These are phyloP conservation scores for Megastigmus dorsalis DNA, from an alignment of 2,888 invertebrate genomes.

Conservation along the genomic window DNA sequence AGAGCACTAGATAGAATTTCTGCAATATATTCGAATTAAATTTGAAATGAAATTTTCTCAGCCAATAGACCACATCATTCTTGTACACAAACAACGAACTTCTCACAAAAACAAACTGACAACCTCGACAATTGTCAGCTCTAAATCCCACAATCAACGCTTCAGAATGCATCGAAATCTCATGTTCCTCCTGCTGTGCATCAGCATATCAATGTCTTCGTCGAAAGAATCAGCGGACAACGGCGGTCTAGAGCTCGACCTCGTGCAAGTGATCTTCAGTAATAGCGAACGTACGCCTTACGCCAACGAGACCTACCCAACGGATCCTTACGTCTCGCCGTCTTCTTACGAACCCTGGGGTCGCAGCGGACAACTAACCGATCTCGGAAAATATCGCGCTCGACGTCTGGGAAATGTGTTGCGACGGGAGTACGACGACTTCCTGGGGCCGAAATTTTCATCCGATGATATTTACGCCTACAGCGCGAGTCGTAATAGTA, in stretches of 20 bases:
- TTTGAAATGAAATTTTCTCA: no score
- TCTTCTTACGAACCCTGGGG: not conserved
- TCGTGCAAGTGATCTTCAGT: slow-evolving; percentile 31
- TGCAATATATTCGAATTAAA: no score
- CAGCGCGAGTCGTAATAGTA: not conserved
- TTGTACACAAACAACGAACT: no score
- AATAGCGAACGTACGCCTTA: slow-evolving; percentile 24
- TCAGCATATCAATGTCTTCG: not conserved
- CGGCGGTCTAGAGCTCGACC: slow-evolving; percentile 33
- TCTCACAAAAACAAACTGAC: no score
- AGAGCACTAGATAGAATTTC: no score
- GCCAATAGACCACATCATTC: no score
- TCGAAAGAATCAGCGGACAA: no score
- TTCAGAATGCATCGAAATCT: no score
- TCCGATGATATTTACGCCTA: slow-evolving; percentile 9
- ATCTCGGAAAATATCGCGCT: not conserved
- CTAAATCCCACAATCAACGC: no score
- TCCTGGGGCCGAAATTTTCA: not conserved
- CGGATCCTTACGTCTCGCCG: not conserved
- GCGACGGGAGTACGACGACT: not conserved
- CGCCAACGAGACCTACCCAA: slow-evolving; percentile 20
- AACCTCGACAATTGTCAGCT: no score
- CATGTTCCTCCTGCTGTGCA: not conserved
- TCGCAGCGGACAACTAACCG: slow-evolving; percentile 23
- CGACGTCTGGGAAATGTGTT: not conserved